Evolutionary conservation across 1,140 invertebrate species (phyloP).

Genomic region (Drosophila neocordata): DNA sequence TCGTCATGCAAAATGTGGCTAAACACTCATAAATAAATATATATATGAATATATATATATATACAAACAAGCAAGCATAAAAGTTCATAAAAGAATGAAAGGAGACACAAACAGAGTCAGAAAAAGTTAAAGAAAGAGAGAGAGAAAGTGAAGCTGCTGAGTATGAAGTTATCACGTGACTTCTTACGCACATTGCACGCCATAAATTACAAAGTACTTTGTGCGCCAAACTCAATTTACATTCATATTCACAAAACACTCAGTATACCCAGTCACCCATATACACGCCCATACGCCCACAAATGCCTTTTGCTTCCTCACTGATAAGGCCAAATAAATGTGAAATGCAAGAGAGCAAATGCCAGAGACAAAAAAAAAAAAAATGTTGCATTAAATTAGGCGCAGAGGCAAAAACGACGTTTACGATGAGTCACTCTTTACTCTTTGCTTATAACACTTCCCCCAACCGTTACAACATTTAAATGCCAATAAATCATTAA

Average conservation of each 20-base stretch:
- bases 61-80: constrained; percentile 32
- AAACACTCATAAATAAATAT: constrained; percentile 73
- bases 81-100: constrained; percentile 43
- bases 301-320: constrained; percentile 35
- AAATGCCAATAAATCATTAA: constrained; percentile 80
- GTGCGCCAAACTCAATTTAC: constrained; percentile 78
- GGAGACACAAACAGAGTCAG: no score
- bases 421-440: constrained; percentile 66
- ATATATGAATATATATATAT: constrained; percentile 22
- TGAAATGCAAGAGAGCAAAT: constrained; percentile 33
- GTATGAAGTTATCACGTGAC: constrained; percentile 78
- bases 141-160: constrained; percentile 21
- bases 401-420: constrained; percentile 53
- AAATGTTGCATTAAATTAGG: constrained; percentile 81
- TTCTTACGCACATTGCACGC: constrained; percentile 78
- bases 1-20: constrained; percentile 76
- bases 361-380: constrained; percentile 43
- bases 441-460: neutral
- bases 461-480: constrained; percentile 51
- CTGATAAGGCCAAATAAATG: constrained; percentile 60
- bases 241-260: constrained; percentile 56
- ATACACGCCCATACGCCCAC: constrained; percentile 22
- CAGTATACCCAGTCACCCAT: constrained; percentile 24
- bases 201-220: constrained; percentile 82
- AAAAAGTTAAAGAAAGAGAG: constrained; percentile 30